Percentiles rank a stretch among this genome's conserved stretches.
phyloP scores from a whole-genome alignment of 1,140 invertebrate species.

The Geopemphigus sp. region DNA sequence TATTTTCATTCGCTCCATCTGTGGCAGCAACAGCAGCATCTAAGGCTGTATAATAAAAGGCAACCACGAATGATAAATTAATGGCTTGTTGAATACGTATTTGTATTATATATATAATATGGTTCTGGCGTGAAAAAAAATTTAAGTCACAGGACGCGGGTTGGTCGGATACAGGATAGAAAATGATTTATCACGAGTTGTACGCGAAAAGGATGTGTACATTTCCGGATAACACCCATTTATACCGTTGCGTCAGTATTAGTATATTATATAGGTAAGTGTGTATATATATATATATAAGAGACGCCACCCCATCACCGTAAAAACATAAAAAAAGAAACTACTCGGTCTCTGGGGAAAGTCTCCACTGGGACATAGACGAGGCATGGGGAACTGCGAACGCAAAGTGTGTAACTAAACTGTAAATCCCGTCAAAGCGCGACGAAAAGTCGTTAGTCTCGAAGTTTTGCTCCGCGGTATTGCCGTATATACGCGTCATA shows the following conservation, averaged over 20 bases:
- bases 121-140: not conserved
- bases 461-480: not conserved
- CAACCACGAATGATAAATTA: not conserved
- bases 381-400: not conserved
- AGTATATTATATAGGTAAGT: not conserved
- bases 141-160: not conserved
- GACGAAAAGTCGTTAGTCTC: conserved; percentile 16
- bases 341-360: not conserved
- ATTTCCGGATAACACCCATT: not conserved
- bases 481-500: not conserved
- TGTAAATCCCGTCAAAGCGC: not conserved
- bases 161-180: not conserved
- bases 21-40: not conserved
- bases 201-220: not conserved
- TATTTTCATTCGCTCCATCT: not conserved
- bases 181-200: not conserved
- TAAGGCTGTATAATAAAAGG: not conserved
- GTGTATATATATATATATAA: not conserved
- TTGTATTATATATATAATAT: too few relatives aligned
- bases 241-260: not conserved
- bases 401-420: conserved; percentile 1
- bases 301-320: not conserved
- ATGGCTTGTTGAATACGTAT: not conserved
- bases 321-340: conserved; percentile 7
- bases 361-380: not conserved